phyloP scores from a whole-genome alignment of 2,888 invertebrate species.

The Palloptera scutellata region DNA sequence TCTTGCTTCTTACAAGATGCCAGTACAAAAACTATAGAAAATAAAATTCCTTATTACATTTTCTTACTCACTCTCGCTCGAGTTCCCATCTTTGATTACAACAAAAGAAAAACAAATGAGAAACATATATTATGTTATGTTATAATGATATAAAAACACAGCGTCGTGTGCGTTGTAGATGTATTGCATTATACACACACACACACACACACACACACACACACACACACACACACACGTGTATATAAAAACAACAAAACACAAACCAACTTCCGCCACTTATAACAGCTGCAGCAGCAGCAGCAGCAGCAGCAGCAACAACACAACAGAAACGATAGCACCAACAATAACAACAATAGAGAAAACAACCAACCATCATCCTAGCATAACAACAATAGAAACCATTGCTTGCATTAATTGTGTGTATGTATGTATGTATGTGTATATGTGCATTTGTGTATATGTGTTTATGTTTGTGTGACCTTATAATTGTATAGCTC shows the following conservation, averaged over 20 bases:
- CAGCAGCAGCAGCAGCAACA: not conserved
- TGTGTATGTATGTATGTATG: not conserved
- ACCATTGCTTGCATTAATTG: not conserved
- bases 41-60: no score
- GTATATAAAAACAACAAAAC: not conserved
- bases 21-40: no score
- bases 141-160: not conserved
- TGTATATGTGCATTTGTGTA: not conserved
- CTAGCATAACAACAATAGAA: not conserved
- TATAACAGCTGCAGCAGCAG: not conserved
- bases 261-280: conserved; percentile 12
- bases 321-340: not conserved
- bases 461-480: not conserved
- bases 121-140: not conserved
- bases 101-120: not conserved
- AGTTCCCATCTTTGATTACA: not conserved
- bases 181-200: not conserved
- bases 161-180: not conserved
- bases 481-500: not conserved
- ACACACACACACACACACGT: not conserved
- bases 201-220: not conserved
- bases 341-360: not conserved
- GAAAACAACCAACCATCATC: not conserved
- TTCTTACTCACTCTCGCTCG: no score
- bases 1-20: no score